Percentiles rank a stretch among this genome's conserved stretches.
phyloP scores from a whole-genome alignment of 2,113 vertebrate species.

The Boulengerochromis microlepis region DNA sequence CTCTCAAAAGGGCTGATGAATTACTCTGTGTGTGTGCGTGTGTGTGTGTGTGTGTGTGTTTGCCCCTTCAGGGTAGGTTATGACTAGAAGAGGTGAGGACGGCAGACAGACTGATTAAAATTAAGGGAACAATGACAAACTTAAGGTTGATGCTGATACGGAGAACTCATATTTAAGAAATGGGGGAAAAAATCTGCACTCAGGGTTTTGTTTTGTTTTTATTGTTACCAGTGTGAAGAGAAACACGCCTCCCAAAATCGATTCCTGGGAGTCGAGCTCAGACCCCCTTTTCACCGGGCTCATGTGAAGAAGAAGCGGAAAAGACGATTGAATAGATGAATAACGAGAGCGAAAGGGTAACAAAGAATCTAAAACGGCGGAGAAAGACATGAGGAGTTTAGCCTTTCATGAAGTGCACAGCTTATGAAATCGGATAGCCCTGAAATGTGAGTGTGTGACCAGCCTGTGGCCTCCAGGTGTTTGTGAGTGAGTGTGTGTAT shows the following conservation, averaged over 20 bases:
- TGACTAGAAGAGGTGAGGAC: neutral
- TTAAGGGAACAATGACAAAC: neutral
- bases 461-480: constrained; percentile 50
- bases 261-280: constrained; percentile 1
- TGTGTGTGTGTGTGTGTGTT: neutral
- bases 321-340: constrained; percentile 45
- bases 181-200: neutral
- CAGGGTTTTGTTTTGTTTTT: neutral
- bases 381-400: constrained; percentile 46
- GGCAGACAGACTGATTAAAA: neutral
- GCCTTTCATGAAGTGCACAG: constrained; percentile 51
- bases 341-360: constrained; percentile 17
- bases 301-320: constrained; percentile 24
- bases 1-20: neutral
- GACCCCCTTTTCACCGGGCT: neutral
- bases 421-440: constrained; percentile 59
- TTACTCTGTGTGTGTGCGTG: neutral
- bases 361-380: constrained; percentile 39
- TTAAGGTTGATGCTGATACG: neutral
- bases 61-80: constrained; percentile 50
- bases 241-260: neutral
- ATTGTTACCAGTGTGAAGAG: neutral
- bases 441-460: constrained; percentile 65
- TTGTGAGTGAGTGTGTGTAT: constrained; percentile 11
- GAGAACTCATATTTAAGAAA: neutral